Percentiles rank a stretch among this genome's conserved stretches.
Conservation (phyloP, 2,797 vertebrate species). For the Coilia nasus region DNA sequence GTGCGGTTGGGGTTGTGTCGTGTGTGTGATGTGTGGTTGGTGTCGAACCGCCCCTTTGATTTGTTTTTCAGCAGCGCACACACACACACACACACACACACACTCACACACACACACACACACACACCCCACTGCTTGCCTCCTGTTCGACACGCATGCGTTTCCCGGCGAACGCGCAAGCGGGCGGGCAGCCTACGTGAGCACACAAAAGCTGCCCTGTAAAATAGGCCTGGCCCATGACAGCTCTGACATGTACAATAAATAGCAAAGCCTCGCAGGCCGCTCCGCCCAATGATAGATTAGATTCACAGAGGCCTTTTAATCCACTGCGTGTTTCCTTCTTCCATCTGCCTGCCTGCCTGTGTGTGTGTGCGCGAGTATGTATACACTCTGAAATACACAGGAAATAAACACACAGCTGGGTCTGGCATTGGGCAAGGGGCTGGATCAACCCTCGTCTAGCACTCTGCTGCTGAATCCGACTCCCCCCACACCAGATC, state of each 20-base stretch:
- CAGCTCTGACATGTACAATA: constrained; percentile 77
- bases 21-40: no score
- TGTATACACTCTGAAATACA: constrained; percentile 59
- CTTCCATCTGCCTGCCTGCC: neutral
- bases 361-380: neutral
- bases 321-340: constrained; percentile 62
- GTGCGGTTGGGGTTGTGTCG: no score
- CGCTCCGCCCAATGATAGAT: constrained; percentile 71
- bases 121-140: constrained; percentile 30
- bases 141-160: neutral
- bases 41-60: neutral
- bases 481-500: constrained; percentile 45
- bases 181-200: constrained; percentile 47
- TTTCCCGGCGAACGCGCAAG: neutral
- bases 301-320: constrained; percentile 72
- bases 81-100: no score
- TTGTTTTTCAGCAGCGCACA: constrained; percentile 46
- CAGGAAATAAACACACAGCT: constrained; percentile 73
- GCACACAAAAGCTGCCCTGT: constrained; percentile 68
- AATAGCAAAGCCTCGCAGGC: constrained; percentile 66
- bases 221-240: constrained; percentile 64
- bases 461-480: constrained; percentile 43
- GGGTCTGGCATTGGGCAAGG: constrained; percentile 72
- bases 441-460: constrained; percentile 59
- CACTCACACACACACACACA: no score